phyloP scores from a whole-genome alignment of 2,888 invertebrate genomes.

The Cyaniris semiargus region DNA sequence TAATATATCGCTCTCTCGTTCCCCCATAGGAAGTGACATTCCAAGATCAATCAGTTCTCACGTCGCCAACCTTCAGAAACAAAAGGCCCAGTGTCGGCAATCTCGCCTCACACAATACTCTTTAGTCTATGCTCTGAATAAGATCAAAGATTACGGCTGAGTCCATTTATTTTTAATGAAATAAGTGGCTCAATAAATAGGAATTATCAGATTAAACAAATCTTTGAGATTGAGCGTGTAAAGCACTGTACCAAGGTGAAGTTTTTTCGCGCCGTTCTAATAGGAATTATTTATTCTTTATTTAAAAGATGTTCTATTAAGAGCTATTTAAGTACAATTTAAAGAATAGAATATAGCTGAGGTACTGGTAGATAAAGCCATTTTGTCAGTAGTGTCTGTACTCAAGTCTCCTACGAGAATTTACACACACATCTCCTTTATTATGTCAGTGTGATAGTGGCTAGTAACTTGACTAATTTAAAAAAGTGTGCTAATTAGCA shows the following conservation, averaged over 20 bases:
- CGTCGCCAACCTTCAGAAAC: conserved; percentile 36
- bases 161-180: conserved; percentile 52
- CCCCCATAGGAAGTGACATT: conserved; percentile 13
- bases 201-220: conserved; percentile 42
- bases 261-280: background rate
- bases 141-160: conserved; percentile 11
- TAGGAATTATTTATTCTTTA: background rate
- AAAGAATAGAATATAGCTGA: background rate
- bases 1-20: background rate
- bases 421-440: no score
- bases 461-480: no score
- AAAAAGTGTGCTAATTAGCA: no score
- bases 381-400: background rate
- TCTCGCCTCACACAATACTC: conserved; percentile 55
- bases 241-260: conserved; percentile 12
- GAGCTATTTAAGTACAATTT: background rate
- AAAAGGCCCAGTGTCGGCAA: conserved; percentile 62
- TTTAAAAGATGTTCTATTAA: background rate
- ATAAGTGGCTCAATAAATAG: conserved; percentile 58
- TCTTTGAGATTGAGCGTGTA: conserved; percentile 18
- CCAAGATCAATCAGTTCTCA: conserved; percentile 51
- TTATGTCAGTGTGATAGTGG: no score
- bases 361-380: background rate
- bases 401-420: no score
- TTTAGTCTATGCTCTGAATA: conserved; percentile 36